Percentiles rank a stretch among this genome's conserved stretches.
These are phyloP conservation scores for Aphodius granarius DNA, from an alignment of 2,888 invertebrate genomes.

Conservation along the genomic window DNA sequence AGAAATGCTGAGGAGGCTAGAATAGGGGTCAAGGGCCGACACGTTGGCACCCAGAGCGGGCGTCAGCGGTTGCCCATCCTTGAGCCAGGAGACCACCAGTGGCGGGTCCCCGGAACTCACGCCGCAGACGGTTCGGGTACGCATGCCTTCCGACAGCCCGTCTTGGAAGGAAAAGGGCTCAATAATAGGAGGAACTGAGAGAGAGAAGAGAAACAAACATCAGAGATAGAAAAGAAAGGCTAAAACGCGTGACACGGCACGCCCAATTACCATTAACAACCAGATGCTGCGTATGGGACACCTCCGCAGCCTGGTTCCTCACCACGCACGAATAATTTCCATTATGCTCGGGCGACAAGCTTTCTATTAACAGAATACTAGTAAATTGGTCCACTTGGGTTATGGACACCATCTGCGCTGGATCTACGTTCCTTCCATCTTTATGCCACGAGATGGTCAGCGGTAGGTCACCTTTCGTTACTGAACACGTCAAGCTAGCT, in stretches of 20 bases:
- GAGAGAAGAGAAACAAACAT: constrained; percentile 60
- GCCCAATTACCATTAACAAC: constrained; percentile 76
- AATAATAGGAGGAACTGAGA: constrained; percentile 81
- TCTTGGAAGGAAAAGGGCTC: constrained; percentile 84
- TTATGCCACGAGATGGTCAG: constrained; percentile 77
- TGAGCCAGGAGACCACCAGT: constrained; percentile 78
- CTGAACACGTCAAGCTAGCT: constrained; percentile 73
- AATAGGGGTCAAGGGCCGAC: constrained; percentile 74
- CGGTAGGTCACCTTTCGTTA: constrained; percentile 76
- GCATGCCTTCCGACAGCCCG: constrained; percentile 79
- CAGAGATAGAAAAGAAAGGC: constrained; percentile 59
- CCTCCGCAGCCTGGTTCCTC: constrained; percentile 72
- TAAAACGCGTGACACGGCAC: constrained; percentile 51
- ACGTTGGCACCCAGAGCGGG: constrained; percentile 69
- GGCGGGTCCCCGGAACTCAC: constrained; percentile 81
- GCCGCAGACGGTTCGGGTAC: constrained; percentile 79
- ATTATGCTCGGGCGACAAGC: constrained; percentile 73
- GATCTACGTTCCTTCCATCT: constrained; percentile 68
- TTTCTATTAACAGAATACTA: constrained; percentile 77
- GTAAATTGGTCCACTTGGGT: constrained; percentile 77
- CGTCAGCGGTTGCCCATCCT: constrained; percentile 74
- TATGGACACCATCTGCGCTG: constrained; percentile 64
- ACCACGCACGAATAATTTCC: constrained; percentile 79
- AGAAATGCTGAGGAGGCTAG: constrained; percentile 77
- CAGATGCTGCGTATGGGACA: constrained; percentile 72